A percentile compares a stretch with the other conserved stretches of the same genome.
phyloP scores from a whole-genome alignment of 1,140 invertebrate genomes.

The Venustaconcha ellipsiformis region DNA sequence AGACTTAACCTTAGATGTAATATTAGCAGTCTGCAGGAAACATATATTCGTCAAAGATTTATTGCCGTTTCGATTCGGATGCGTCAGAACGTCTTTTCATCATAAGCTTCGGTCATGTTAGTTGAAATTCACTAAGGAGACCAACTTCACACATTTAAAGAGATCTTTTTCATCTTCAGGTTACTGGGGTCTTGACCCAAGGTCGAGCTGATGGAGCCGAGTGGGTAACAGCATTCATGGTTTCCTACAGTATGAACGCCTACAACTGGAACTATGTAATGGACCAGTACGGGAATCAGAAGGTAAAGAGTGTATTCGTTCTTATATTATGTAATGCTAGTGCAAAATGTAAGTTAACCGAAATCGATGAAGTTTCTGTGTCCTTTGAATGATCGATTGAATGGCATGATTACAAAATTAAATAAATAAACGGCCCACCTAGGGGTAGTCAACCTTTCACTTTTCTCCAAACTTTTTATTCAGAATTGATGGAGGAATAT shows the following conservation, averaged over 20 bases:
- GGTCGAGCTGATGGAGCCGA: slow-evolving; percentile 72
- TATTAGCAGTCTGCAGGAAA: too few species aligned
- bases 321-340: not conserved
- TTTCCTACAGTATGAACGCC: slow-evolving; percentile 73
- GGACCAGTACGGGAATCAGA: slow-evolving; percentile 71
- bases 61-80: not conserved
- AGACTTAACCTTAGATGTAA: too few species aligned
- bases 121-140: not conserved
- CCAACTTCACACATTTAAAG: not conserved
- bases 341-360: not conserved
- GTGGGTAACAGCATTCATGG: slow-evolving; percentile 72
- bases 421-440: too few species aligned
- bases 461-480: too few species aligned
- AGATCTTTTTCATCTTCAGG: slow-evolving; percentile 52
- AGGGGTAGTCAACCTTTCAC: too few species aligned
- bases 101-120: not conserved
- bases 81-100: not conserved
- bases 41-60: not conserved
- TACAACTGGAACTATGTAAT: slow-evolving; percentile 72
- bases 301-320: slow-evolving; percentile 56
- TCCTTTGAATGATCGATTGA: too few species aligned
- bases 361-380: too few species aligned
- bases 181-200: slow-evolving; percentile 73
- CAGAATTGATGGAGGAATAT: too few species aligned
- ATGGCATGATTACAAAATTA: too few species aligned